Evolutionary conservation across 2,797 vertebrate species (phyloP).

Genomic region (Thalassophryne amazonica): DNA sequence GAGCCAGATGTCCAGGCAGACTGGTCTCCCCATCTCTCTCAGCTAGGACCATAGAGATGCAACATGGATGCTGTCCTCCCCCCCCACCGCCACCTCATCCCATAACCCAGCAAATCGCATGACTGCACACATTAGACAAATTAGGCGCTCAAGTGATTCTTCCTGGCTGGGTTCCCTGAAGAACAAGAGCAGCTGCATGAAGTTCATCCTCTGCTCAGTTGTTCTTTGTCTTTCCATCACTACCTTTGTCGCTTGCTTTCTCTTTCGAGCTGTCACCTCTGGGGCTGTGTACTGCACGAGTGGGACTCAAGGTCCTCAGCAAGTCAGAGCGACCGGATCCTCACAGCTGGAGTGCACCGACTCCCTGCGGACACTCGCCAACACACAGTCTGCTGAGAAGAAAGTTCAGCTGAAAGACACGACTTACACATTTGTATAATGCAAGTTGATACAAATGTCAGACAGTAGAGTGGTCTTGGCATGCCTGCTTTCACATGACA

Average conservation of each 20-base stretch:
- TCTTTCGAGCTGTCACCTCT: constrained; percentile 69
- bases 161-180: constrained; percentile 91
- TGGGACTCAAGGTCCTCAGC: constrained; percentile 71
- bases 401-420: too few relatives aligned
- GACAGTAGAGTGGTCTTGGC: too few relatives aligned
- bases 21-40: constrained; percentile 53
- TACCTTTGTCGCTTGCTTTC: constrained; percentile 62
- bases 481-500: too few relatives aligned
- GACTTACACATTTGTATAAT: too few relatives aligned
- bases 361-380: constrained; percentile 33
- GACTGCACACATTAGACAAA: constrained; percentile 89
- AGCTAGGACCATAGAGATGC: constrained; percentile 58
- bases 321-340: constrained; percentile 58
- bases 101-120: constrained; percentile 75
- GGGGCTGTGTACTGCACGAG: constrained; percentile 74
- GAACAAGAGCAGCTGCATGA: constrained; percentile 93
- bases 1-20: constrained; percentile 34
- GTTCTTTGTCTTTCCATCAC: constrained; percentile 61
- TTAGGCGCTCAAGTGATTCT: constrained; percentile 87
- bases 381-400: too few relatives aligned
- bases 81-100: constrained; percentile 21
- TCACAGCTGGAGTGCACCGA: constrained; percentile 62
- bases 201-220: constrained; percentile 78
- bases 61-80: constrained; percentile 74
- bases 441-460: too few relatives aligned